These are phyloP conservation scores for Heliconius nattereri DNA, from an alignment of 1,140 invertebrate genomes.

Conservation along the genomic window DNA sequence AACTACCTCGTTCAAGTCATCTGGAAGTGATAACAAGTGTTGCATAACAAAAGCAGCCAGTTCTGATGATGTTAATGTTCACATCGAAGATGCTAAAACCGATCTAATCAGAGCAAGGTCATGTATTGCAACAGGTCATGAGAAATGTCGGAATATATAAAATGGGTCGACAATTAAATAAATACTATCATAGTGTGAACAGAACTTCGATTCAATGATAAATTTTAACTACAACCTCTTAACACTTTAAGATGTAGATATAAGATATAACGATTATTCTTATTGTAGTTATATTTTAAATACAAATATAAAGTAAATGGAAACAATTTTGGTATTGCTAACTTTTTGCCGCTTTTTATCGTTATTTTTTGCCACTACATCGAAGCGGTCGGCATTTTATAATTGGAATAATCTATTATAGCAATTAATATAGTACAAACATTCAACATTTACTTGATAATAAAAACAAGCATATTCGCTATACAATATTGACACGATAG, in stretches of 20 bases:
- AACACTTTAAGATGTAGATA: background rate
- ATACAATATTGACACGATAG: background rate
- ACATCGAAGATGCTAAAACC: constrained; percentile 60
- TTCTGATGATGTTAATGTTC: constrained; percentile 50
- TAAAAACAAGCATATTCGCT: background rate
- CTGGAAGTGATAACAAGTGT: constrained; percentile 47
- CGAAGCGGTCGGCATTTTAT: constrained; percentile 4
- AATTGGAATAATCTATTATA: constrained; percentile 7
- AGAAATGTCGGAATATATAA: constrained; percentile 46
- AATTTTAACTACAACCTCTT: background rate
- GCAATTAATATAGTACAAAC: constrained; percentile 1
- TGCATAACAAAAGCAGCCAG: constrained; percentile 54
- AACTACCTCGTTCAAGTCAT: background rate
- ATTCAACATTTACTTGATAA: background rate
- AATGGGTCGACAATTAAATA: constrained; percentile 34
- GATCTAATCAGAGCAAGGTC: constrained; percentile 66
- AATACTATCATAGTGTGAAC: constrained; percentile 30
- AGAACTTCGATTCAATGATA: constrained; percentile 13
- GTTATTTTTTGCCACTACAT: background rate
- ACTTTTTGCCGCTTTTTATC: background rate
- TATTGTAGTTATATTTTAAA: background rate
- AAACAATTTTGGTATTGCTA: background rate
- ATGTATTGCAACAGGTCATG: constrained; percentile 61
- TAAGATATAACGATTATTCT: background rate
- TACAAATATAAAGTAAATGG: background rate